Evolutionary conservation across 2,888 invertebrate species (phyloP).

Genomic region (Muschampia plurimacula): DNA sequence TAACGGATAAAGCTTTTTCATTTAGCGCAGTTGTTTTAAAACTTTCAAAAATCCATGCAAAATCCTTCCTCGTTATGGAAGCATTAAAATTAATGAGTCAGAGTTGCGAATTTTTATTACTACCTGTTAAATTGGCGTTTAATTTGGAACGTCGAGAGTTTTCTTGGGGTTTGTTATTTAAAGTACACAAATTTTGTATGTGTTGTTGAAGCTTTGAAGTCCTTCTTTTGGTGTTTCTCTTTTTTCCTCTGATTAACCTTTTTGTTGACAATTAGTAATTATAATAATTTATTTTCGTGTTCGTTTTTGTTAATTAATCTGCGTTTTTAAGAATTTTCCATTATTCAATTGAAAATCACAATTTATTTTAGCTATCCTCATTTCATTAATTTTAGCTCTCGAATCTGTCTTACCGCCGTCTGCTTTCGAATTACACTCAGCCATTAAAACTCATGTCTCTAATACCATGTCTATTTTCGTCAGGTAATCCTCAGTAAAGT

Average conservation of each 20-base stretch:
- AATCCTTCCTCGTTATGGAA: constrained; percentile 16
- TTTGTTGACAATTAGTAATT: not conserved
- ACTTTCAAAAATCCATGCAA: constrained; percentile 31
- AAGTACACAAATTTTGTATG: constrained; percentile 8
- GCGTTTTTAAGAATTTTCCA: not conserved
- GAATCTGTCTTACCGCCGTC: not conserved
- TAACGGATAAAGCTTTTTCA: constrained; percentile 27
- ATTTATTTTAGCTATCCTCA: not conserved
- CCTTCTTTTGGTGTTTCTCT: not conserved
- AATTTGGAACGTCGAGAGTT: constrained; percentile 26
- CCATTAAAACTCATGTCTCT: constrained; percentile 7
- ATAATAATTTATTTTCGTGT: not conserved
- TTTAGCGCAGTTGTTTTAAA: constrained; percentile 38
- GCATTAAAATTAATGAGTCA: constrained; percentile 39
- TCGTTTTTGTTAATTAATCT: not conserved
- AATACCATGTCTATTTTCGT: constrained; percentile 23
- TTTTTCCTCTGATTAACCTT: constrained; percentile 4
- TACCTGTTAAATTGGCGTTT: constrained; percentile 36
- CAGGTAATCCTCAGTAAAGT: constrained; percentile 30
- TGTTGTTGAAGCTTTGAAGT: not conserved
- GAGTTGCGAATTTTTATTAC: constrained; percentile 35
- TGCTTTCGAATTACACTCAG: not conserved
- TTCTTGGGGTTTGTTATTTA: constrained; percentile 8
- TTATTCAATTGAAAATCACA: not conserved
- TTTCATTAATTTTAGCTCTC: not conserved